A percentile compares a stretch with the other conserved stretches of the same genome.
Evolutionary conservation across 2,113 vertebrate genomes (phyloP).

Genomic region (Naja naja): DNA sequence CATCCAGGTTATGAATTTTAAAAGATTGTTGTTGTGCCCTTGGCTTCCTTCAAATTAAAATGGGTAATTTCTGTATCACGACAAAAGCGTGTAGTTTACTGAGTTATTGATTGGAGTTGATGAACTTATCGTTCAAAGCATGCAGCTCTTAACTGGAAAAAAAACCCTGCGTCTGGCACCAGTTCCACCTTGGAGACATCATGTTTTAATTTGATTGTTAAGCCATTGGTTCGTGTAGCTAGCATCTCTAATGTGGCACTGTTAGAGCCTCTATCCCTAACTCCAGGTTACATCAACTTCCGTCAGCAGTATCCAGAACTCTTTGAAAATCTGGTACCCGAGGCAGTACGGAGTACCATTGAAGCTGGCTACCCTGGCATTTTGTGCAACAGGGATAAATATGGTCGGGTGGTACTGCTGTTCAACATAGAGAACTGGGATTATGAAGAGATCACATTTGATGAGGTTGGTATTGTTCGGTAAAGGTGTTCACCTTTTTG

Average conservation of each 20-base stretch:
- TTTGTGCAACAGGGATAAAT: conserved; percentile 86
- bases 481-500: background rate
- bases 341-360: conserved; percentile 91
- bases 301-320: conserved; percentile 93
- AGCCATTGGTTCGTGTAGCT: background rate
- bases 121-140: background rate
- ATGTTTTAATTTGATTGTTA: background rate
- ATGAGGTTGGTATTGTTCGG: conserved; percentile 78
- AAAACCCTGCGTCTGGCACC: background rate
- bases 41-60: background rate
- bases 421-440: conserved; percentile 99
- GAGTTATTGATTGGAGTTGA: background rate
- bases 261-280: background rate
- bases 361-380: conserved; percentile 94
- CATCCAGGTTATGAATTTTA: background rate
- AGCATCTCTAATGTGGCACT: background rate
- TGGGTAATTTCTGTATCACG: background rate
- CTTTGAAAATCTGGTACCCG: conserved; percentile 86
- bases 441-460: conserved; percentile 94
- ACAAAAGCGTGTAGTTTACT: background rate
- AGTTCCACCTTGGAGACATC: background rate
- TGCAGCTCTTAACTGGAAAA: background rate
- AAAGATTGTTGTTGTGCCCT: background rate
- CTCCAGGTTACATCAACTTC: conserved; percentile 88
- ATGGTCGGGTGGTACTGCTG: conserved; percentile 88